Evolutionary conservation across 2,797 vertebrate species (phyloP).

Genomic region (Sebastes variabilis): DNA sequence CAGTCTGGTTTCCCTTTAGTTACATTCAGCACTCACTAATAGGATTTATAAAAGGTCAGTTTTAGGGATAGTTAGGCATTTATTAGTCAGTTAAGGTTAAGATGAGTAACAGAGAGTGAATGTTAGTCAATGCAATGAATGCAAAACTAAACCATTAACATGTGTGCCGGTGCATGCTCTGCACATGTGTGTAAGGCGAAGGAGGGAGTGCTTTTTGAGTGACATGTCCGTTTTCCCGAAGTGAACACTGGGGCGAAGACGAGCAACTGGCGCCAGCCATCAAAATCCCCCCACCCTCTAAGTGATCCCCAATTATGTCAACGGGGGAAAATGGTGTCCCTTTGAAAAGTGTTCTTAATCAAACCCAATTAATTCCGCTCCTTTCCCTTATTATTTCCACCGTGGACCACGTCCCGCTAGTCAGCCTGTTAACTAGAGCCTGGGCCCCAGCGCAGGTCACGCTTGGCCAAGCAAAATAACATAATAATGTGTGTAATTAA

Average conservation of each 20-base stretch:
- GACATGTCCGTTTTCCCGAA: conserved; percentile 43
- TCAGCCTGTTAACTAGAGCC: conserved; percentile 82
- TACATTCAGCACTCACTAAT: not conserved
- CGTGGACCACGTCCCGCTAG: conserved; percentile 74
- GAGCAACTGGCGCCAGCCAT: conserved; percentile 80
- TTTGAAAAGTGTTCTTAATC: conserved; percentile 83
- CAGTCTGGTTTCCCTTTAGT: not conserved
- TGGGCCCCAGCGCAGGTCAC: conserved; percentile 70
- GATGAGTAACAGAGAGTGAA: not conserved
- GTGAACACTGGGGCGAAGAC: conserved; percentile 53
- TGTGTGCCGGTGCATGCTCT: not conserved
- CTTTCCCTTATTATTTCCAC: conserved; percentile 85
- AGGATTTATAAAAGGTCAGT: not conserved
- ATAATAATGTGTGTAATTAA: conserved; percentile 80
- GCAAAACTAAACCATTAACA: not conserved
- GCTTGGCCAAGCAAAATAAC: conserved; percentile 78
- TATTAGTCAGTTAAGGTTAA: not conserved
- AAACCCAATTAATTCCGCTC: conserved; percentile 89
- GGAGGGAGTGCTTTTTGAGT: conserved; percentile 29
- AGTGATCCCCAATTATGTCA: conserved; percentile 80
- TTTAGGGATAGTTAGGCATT: not conserved
- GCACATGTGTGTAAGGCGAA: not conserved
- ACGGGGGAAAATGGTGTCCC: conserved; percentile 75
- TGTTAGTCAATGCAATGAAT: not conserved
- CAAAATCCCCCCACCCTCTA: conserved; percentile 45